Evolutionary conservation across 2,113 vertebrate genomes (phyloP).

Genomic region (Menidia beryllina): DNA sequence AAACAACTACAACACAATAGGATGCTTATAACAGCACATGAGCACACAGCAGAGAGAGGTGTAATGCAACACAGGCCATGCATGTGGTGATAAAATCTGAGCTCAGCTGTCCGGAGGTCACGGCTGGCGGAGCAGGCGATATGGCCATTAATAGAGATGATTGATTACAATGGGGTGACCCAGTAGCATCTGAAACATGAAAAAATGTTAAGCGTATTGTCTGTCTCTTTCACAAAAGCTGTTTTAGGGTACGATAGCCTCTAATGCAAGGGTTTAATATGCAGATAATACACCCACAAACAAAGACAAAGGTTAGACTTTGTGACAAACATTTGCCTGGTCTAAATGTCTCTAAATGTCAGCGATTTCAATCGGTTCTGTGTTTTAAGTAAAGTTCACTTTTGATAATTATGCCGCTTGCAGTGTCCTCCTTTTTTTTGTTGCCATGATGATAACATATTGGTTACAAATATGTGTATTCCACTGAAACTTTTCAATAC

Average conservation of each 20-base stretch:
- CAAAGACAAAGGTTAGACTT: conserved; percentile 67
- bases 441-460: conserved; percentile 14
- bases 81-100: conserved; percentile 71
- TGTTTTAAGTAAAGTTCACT: conserved; percentile 60
- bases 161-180: conserved; percentile 67
- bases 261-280: conserved; percentile 53
- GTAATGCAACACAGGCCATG: conserved; percentile 49
- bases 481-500: conserved; percentile 2
- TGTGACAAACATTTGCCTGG: conserved; percentile 69
- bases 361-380: conserved; percentile 55
- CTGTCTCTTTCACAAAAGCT: conserved; percentile 52
- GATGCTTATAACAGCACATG: conserved; percentile 40
- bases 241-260: conserved; percentile 38
- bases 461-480: conserved; percentile 19
- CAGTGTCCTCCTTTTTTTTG: conserved; percentile 8
- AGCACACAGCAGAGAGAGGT: conserved; percentile 48
- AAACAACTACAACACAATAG: conserved; percentile 57
- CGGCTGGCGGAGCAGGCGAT: conserved; percentile 72
- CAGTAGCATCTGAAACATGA: conserved; percentile 59
- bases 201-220: conserved; percentile 70
- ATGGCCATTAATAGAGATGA: conserved; percentile 79
- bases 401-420: conserved; percentile 48
- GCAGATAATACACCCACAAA: conserved; percentile 56
- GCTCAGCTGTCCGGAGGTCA: conserved; percentile 78
- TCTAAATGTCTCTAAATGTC: conserved; percentile 71